Conservation (phyloP, 2,113 vertebrate species). For the Pluvianellus socialis region DNA sequence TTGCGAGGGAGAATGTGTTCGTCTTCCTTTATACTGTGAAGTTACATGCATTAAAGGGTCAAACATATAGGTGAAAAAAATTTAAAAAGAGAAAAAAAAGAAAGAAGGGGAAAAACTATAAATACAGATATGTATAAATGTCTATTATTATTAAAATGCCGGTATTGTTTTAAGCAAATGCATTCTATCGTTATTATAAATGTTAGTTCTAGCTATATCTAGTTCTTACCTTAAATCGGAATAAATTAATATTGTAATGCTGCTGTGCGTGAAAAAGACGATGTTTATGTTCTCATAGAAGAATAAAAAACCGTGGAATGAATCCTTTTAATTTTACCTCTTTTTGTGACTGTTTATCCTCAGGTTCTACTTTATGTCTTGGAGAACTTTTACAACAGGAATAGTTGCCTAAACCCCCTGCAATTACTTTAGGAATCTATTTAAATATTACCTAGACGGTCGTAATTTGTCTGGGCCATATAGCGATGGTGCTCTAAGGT, state of each 20-base stretch:
- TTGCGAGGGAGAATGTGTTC: conserved; percentile 64
- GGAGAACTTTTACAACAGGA: conserved; percentile 85
- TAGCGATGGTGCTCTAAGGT: conserved; percentile 87
- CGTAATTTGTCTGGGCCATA: conserved; percentile 86
- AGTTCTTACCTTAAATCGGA: conserved; percentile 79
- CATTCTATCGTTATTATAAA: conserved; percentile 83
- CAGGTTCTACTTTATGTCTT: conserved; percentile 80
- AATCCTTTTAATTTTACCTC: conserved; percentile 80
- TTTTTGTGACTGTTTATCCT: conserved; percentile 82
- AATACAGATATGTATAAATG: conserved; percentile 85
- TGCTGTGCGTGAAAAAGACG: conserved; percentile 81
- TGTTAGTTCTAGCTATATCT: conserved; percentile 82
- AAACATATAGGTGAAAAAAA: conserved; percentile 72
- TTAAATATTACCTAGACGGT: conserved; percentile 90
- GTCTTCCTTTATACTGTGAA: conserved; percentile 84
- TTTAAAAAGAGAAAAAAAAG: background rate
- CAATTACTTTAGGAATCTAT: conserved; percentile 90
- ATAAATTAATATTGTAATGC: conserved; percentile 86
- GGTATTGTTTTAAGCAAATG: conserved; percentile 81
- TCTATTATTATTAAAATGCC: conserved; percentile 84
- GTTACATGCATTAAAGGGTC: conserved; percentile 76
- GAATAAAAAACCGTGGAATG: conserved; percentile 82
- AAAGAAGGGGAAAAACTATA: conserved; percentile 68
- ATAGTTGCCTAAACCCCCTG: conserved; percentile 77
- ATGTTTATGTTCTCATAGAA: conserved; percentile 85